phyloP scores from a whole-genome alignment of 2,113 vertebrate genomes.

The Pagrus major region DNA sequence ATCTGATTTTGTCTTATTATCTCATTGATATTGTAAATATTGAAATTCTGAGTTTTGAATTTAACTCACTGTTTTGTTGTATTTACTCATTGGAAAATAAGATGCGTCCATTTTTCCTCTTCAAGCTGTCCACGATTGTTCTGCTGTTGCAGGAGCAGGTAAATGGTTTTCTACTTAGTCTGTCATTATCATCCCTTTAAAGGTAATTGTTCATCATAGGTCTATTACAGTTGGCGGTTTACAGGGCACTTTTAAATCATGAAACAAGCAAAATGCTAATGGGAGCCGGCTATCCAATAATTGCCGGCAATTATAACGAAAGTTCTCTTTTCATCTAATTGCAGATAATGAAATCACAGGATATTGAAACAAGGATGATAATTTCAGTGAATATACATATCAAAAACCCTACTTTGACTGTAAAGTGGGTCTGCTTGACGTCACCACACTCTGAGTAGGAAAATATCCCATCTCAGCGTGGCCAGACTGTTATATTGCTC shows the following conservation, averaged over 20 bases:
- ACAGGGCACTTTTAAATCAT: conserved; percentile 60
- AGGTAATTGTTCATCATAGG: conserved; percentile 55
- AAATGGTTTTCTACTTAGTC: conserved; percentile 57
- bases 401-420: conserved; percentile 65
- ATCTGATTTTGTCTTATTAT: no score
- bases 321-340: conserved; percentile 80
- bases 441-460: conserved; percentile 45
- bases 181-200: conserved; percentile 58
- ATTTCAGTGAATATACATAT: conserved; percentile 76
- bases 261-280: conserved; percentile 83
- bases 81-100: conserved; percentile 9
- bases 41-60: no score
- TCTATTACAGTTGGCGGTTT: conserved; percentile 49
- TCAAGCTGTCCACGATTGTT: background rate
- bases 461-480: conserved; percentile 8
- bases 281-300: conserved; percentile 64
- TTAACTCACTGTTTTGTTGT: background rate
- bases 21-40: no score
- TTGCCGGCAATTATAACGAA: conserved; percentile 81
- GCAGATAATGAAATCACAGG: conserved; percentile 76
- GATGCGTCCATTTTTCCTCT: background rate
- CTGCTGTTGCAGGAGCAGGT: conserved; percentile 33
- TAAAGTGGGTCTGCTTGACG: conserved; percentile 62
- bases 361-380: conserved; percentile 68
- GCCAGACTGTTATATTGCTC: background rate